phyloP scores from a whole-genome alignment of 2,113 vertebrate genomes.

The Hippocampus mohnikei region DNA sequence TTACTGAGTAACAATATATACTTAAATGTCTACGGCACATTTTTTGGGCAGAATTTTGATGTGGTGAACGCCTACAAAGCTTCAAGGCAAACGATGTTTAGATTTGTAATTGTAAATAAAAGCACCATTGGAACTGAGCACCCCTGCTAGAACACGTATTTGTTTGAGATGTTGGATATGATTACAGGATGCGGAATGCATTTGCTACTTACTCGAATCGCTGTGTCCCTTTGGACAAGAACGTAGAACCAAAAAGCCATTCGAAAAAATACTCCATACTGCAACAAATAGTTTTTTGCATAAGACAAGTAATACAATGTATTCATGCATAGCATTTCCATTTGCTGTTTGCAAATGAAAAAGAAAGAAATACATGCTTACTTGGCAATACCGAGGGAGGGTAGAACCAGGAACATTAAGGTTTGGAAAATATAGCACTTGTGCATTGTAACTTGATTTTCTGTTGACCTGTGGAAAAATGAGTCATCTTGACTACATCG shows the following conservation, averaged over 20 bases:
- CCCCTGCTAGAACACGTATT: background rate
- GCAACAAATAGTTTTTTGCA: background rate
- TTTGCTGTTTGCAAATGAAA: background rate
- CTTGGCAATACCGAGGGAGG: constrained; percentile 95
- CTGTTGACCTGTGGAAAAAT: constrained; percentile 79
- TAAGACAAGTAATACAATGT: background rate
- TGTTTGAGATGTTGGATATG: background rate
- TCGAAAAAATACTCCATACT: constrained; percentile 1
- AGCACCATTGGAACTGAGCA: background rate
- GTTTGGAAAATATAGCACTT: constrained; percentile 98
- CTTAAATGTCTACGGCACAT: too few relatives aligned
- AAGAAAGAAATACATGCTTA: constrained; percentile 45
- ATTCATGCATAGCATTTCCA: too few relatives aligned
- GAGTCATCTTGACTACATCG: background rate
- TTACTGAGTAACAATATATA: too few relatives aligned
- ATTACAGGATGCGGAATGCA: background rate
- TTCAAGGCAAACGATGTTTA: too few relatives aligned
- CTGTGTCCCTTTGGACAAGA: background rate
- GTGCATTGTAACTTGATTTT: constrained; percentile 98
- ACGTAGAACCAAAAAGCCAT: background rate
- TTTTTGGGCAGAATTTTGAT: too few relatives aligned
- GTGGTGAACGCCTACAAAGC: too few relatives aligned
- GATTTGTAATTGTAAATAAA: too few relatives aligned
- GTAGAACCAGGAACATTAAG: constrained; percentile 95
- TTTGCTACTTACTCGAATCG: background rate